Evolutionary conservation across 2,888 invertebrate species (phyloP).

Genomic region (Himalopsyche anomala): DNA sequence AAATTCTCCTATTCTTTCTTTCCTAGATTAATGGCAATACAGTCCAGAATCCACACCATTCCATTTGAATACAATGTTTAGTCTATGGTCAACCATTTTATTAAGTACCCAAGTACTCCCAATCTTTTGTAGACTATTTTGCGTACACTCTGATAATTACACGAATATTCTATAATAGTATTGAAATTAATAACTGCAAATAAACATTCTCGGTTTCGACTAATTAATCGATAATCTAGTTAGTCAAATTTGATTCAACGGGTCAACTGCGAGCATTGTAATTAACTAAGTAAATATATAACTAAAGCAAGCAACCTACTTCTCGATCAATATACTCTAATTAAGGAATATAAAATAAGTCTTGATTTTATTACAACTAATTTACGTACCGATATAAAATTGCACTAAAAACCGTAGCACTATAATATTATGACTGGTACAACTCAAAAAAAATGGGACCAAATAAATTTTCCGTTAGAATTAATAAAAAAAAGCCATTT

Average conservation of each 20-base stretch:
- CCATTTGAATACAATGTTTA: too few relatives aligned
- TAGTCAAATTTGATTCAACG: background rate
- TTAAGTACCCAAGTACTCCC: too few relatives aligned
- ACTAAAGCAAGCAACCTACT: background rate
- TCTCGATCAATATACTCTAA: background rate
- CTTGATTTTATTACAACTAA: background rate
- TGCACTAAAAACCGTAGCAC: background rate
- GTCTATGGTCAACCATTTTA: too few relatives aligned
- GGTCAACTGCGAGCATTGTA: too few relatives aligned
- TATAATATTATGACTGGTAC: background rate
- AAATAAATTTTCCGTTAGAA: background rate
- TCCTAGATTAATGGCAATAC: too few relatives aligned
- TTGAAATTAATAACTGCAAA: too few relatives aligned
- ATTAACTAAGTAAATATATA: background rate
- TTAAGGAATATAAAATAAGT: background rate
- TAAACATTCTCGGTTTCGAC: background rate
- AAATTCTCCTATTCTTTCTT: too few relatives aligned
- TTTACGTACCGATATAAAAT: background rate
- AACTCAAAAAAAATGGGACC: background rate
- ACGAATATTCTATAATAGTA: too few relatives aligned
- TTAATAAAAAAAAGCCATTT: background rate
- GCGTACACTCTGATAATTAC: too few relatives aligned
- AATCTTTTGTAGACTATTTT: too few relatives aligned
- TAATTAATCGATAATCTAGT: background rate
- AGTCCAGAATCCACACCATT: too few relatives aligned